Conservation (phyloP, 2,113 vertebrate genomes). For the Puntigrus tetrazona region DNA sequence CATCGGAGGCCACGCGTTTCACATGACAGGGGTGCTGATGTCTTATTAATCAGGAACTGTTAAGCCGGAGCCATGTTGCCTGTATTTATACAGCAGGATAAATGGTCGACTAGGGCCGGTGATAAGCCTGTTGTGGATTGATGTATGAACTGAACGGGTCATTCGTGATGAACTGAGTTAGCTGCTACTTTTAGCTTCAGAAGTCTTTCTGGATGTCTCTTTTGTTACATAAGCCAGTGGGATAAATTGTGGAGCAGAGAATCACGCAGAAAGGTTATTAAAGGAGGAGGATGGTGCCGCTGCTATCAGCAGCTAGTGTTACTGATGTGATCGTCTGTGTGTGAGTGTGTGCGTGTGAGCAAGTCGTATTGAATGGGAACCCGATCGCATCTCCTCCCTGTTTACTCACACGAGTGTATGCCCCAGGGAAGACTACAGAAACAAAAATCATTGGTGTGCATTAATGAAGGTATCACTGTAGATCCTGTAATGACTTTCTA, state of each 20-base stretch:
- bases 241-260: conserved; percentile 9
- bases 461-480: conserved; percentile 2
- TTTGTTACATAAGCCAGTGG: conserved; percentile 14
- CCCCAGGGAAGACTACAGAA: conserved; percentile 4
- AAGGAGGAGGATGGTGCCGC: background rate
- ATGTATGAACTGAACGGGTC: background rate
- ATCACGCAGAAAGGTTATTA: conserved; percentile 26
- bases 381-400: conserved; percentile 4
- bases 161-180: conserved; percentile 6
- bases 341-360: conserved; percentile 15
- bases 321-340: conserved; percentile 29
- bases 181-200: background rate
- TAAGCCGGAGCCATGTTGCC: background rate
- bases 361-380: conserved; percentile 15
- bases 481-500: background rate
- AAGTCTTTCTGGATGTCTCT: background rate
- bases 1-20: background rate
- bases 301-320: conserved; percentile 29
- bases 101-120: background rate
- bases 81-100: conserved; percentile 15
- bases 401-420: background rate
- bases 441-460: conserved; percentile 32
- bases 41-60: conserved; percentile 5
- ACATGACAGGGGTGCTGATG: conserved; percentile 12
- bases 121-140: background rate